These are phyloP conservation scores for Dendrocincla fuliginosa DNA, from an alignment of 2,797 vertebrate genomes.

Conservation along the genomic window DNA sequence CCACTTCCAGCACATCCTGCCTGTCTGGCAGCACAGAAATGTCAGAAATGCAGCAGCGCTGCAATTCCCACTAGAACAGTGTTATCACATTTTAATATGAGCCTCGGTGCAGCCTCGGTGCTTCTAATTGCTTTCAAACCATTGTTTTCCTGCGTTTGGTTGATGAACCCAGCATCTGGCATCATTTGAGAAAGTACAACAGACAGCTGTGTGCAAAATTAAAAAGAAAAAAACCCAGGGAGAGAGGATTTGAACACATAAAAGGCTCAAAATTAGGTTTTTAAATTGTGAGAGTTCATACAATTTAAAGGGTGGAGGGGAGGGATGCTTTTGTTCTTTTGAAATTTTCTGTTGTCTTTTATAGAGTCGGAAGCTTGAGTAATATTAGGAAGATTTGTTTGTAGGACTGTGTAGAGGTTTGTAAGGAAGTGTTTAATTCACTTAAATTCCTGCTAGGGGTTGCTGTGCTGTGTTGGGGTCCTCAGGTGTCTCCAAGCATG, in stretches of 20 bases:
- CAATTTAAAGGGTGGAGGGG: background rate
- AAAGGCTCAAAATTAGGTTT: slow-evolving; percentile 61
- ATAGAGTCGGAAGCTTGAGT: background rate
- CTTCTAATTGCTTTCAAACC: slow-evolving; percentile 78
- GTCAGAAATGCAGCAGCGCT: slow-evolving; percentile 60
- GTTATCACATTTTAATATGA: slow-evolving; percentile 78
- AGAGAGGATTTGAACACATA: slow-evolving; percentile 27
- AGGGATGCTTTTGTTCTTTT: background rate
- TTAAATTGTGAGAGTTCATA: background rate
- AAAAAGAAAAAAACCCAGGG: slow-evolving; percentile 9
- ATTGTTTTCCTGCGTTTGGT: slow-evolving; percentile 77
- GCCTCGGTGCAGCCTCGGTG: slow-evolving; percentile 67
- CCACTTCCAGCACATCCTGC: slow-evolving; percentile 61
- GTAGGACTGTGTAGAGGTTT: background rate
- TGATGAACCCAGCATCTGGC: slow-evolving; percentile 81
- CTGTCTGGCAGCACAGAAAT: slow-evolving; percentile 72
- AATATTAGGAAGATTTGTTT: background rate
- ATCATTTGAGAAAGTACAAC: slow-evolving; percentile 72
- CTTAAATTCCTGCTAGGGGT: background rate
- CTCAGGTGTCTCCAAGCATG: background rate
- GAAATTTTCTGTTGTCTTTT: background rate
- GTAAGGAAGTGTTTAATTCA: rapidly evolving
- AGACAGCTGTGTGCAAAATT: slow-evolving; percentile 80
- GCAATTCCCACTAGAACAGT: slow-evolving; percentile 75
- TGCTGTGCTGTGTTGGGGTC: background rate